Base-by-base conservation (phyloP, 1,140 invertebrate genomes). In the Magallana angulata region DNA sequence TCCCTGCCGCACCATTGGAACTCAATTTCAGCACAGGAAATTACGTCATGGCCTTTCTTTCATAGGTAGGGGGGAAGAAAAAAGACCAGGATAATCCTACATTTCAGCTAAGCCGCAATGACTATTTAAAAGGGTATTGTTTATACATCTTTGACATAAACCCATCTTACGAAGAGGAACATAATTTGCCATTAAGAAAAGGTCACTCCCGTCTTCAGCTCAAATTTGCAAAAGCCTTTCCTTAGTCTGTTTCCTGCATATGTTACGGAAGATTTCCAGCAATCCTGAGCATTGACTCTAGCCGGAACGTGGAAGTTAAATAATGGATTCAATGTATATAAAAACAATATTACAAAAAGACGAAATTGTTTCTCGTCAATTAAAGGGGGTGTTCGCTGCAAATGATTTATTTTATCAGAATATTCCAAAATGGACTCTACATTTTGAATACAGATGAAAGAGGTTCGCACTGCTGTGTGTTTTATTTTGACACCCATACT, bases 141-240 rank as follows among this genome's bases (percentile, higher is more conserved):
- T 30, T 84, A 9, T 84, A 24, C 60, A 58, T 84, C 1, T 84
- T 84, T 24, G 60, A 60, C 60, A 60, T 84, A 9, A 84, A 84
- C 57, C 18, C 56, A 6, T 57, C 57, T n/a, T 59, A 57, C 57
- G 82, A 83, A 57, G 24, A 83, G 11, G 57, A 83, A 5, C 16
- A 59, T 57, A 83, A 36, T 11, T n/a, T 83, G 57, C 82, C 82
- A 57, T 57, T 83, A 83, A 83, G 57, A n/a, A 83, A 83, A n/a
- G 82, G 82, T 16, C 82, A 83, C 82, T n/a, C 82, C 7, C 82
- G 82, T 16, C 82, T 83, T 24, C 57, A 83, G 82, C 82, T 83
- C 56, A 84, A 60, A 84, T 84, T 84, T 84, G 83, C 60, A 5
- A 57, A 24, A 36, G 16, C 83, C 58, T 12, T 84, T 6, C 57